Base-by-base conservation (phyloP, 1,140 invertebrate genomes). In the Armadillidium nasatum region DNA sequence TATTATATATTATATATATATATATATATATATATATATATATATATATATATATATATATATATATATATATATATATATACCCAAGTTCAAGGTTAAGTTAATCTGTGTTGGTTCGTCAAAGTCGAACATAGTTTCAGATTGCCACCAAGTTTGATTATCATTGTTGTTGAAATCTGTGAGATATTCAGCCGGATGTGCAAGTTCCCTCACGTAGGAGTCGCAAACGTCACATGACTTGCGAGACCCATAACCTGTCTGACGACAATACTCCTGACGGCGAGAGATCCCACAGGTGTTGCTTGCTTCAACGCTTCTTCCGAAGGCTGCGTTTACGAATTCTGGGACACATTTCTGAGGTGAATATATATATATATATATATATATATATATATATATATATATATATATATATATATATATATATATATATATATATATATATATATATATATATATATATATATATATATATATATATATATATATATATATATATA, bases 81-180 rank as follows among this genome's bases (percentile, higher is more conserved):
- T 87, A 96, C 95, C 89, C 74, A 99, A 88, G 83, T 91, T 88
- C 10, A 99, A 86, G 0, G 95, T 98, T 21, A 99, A 86, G 85
- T 98, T 97, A 46, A 99, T 95, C 85, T 91, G 90, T 82, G 91
- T 92, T 0, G 95, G 93, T 84, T 91, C 93, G 83, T 97, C 93
- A 19, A 97, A 91, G 15, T 90, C 91, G 79, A 89, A 89, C 94
- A 99, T 97, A 0, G 97, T 98, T 82, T 97, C 94, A 3, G 95
- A 97, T 83, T 99, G 96, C 97, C 97, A 99, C 95, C 95, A 98
- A 0, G 97, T 98, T 78, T 91, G 90, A 83, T 95, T 93, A 67
- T 94, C 91, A 78, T 92, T 90, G 77, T 91, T 91, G 80, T 96
- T 93, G 82, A 94, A 89, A 85, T 99, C 97, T 0, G 95, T 98